Evolutionary conservation across 2,888 invertebrate genomes (phyloP), one percentile per base, ranked within the genome.

Genomic region (Zygogramma bicolorata): DNA sequence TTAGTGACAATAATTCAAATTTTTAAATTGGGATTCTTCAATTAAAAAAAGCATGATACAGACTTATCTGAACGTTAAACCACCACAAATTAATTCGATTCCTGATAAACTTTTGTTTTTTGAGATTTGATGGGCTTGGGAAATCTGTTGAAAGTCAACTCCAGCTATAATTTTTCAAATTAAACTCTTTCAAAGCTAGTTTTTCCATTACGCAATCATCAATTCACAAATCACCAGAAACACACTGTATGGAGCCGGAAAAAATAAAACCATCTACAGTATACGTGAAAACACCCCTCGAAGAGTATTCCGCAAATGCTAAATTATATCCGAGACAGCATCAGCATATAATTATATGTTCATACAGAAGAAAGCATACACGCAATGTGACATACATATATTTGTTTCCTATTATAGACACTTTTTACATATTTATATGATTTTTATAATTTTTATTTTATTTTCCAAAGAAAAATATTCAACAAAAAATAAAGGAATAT

Each of bases 241-340:
- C 76, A 77, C 65, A 77, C 76, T 74, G 76, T 58, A 74, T 40
- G 27, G 22, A 53, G 53, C 13, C n/a, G 27, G 62, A 69, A 67
- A 74, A 73, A 74, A 74, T 65, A 73, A 76, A 68, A 73, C 62
- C 74, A 68, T 75, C 73, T 71, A 73, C 73, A 74, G 75, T 79
- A 71, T 77, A 78, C 77, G 77, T 76, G 69, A 77, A 77, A 78
- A 76, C 75, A 75, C 71, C 68, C n/a, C 70, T 74, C 75, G 75
- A 53, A 62, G 34, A 40, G 65, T 70, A 70, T 65, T 67, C 25
- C 60, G 67, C 65, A 29, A 46, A 25, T 22, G 22, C 20, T 61
- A 15, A 61, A 61, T 31, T 27, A 66, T 58, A 29, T 7, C 31
- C 31, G 40, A 66, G 66, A 57, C 68, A 73, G 60, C 73, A 65